Conservation (phyloP, 2,888 invertebrate genomes). For the Drosophila tanythrix region DNA sequence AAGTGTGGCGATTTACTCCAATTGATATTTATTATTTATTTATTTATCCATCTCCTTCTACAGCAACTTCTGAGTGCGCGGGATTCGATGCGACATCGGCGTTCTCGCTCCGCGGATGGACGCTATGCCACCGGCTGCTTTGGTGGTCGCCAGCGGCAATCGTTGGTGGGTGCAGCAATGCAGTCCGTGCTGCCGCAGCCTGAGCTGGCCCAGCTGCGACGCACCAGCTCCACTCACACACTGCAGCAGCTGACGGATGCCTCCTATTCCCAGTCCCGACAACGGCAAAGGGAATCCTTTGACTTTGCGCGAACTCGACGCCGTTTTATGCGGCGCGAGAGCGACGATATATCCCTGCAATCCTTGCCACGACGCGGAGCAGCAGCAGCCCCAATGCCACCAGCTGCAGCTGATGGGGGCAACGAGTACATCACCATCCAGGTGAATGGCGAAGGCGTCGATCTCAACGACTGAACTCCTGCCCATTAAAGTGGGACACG, state of each 20-base stretch:
- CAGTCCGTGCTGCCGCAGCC: constrained; percentile 16
- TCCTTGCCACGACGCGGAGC: constrained; percentile 32
- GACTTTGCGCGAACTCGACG: constrained; percentile 69
- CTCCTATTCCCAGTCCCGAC: constrained; percentile 69
- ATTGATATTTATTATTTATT: background rate
- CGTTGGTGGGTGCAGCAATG: constrained; percentile 28
- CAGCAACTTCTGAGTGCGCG: constrained; percentile 77
- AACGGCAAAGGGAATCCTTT: constrained; percentile 67
- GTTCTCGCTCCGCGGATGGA: constrained; percentile 81
- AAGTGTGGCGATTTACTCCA: too few relatives aligned
- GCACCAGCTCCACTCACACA: constrained; percentile 60
- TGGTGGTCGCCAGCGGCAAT: constrained; percentile 57
- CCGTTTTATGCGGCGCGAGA: constrained; percentile 66
- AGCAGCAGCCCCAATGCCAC: constrained; percentile 10
- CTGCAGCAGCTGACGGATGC: constrained; percentile 74
- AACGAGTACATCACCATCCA: constrained; percentile 65
- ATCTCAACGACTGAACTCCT: constrained; percentile 60
- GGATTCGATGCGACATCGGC: constrained; percentile 79
- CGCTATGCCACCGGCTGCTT: constrained; percentile 80
- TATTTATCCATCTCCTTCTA: background rate
- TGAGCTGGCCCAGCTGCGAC: constrained; percentile 32
- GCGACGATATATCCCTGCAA: constrained; percentile 70
- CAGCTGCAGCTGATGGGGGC: constrained; percentile 24
- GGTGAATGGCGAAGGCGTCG: constrained; percentile 79
- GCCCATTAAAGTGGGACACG: background rate